These are phyloP conservation scores for Corydoras sp. DNA, from an alignment of 2,113 vertebrate species.

Conservation along the genomic window DNA sequence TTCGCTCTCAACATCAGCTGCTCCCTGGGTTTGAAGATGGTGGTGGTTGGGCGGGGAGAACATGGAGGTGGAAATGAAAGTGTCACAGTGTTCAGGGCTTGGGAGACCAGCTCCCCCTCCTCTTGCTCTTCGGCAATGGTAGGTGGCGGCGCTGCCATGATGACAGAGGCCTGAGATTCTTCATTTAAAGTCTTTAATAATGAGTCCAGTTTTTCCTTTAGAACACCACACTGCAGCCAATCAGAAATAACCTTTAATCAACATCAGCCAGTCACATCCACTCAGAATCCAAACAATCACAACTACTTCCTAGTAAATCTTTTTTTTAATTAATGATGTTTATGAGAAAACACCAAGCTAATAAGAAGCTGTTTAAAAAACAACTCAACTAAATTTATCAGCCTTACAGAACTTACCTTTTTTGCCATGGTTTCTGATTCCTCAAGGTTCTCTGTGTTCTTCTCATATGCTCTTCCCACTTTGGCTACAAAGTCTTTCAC, in stretches of 20 bases:
- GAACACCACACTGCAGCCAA: slow-evolving; percentile 76
- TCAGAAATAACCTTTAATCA: not conserved
- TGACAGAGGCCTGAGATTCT: slow-evolving; percentile 82
- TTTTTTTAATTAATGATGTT: too few species aligned
- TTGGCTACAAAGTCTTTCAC: slow-evolving; percentile 98
- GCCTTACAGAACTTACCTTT: slow-evolving; percentile 70
- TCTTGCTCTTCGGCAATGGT: slow-evolving; percentile 86
- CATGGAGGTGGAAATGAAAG: slow-evolving; percentile 51
- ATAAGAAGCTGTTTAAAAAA: too few species aligned
- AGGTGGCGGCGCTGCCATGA: slow-evolving; percentile 76
- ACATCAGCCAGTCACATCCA: slow-evolving; percentile 14
- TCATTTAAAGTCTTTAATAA: slow-evolving; percentile 87
- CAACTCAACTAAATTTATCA: not conserved
- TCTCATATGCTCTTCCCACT: slow-evolving; percentile 91
- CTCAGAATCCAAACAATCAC: not conserved
- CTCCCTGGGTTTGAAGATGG: slow-evolving; percentile 87
- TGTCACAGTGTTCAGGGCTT: slow-evolving; percentile 52
- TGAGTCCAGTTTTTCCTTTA: slow-evolving; percentile 93
- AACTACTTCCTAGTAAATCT: too few species aligned
- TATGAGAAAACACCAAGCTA: too few species aligned
- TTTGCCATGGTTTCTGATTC: slow-evolving; percentile 92
- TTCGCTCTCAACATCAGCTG: slow-evolving; percentile 96
- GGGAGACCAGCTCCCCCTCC: slow-evolving; percentile 66
- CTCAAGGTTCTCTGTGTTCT: slow-evolving; percentile 80
- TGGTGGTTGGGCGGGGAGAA: slow-evolving; percentile 59